Percentiles rank a stretch among this genome's conserved stretches.
These are phyloP conservation scores for Silurus lanzhouensis DNA, from an alignment of 2,797 vertebrate species.

Conservation along the genomic window DNA sequence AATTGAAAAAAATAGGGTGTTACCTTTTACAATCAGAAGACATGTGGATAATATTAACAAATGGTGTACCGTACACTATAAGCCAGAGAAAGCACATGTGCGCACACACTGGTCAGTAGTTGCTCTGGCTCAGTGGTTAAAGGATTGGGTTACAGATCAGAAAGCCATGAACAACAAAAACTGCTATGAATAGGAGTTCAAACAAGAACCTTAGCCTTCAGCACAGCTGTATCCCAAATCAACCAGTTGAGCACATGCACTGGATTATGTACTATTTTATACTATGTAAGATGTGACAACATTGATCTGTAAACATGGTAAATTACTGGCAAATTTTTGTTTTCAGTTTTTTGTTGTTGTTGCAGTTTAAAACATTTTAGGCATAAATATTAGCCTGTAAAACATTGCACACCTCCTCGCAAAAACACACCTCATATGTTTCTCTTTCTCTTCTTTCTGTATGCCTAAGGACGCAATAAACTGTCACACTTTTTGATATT, in stretches of 20 bases:
- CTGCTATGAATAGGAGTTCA: not conserved
- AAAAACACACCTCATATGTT: too few relatives aligned
- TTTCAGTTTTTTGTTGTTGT: not conserved
- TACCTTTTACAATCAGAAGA: not conserved
- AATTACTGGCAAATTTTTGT: not conserved
- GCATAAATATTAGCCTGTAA: not conserved
- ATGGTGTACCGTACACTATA: not conserved
- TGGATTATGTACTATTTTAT: not conserved
- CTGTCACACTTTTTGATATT: not conserved
- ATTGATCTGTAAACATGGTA: not conserved
- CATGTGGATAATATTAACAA: slow-evolving; percentile 29
- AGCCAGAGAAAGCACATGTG: not conserved
- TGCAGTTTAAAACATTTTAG: too few relatives aligned
- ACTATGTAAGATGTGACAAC: not conserved
- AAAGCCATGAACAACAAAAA: not conserved
- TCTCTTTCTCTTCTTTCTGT: not conserved
- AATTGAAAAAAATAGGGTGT: slow-evolving; percentile 11
- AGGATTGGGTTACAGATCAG: not conserved
- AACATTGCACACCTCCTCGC: not conserved
- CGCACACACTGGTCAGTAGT: not conserved
- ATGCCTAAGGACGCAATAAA: not conserved
- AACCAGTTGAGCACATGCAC: not conserved
- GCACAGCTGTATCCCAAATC: not conserved
- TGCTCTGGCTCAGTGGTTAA: not conserved
- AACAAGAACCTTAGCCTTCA: not conserved